These are phyloP conservation scores for Mormoops blainvillei DNA, from an alignment of 2,113 vertebrate species.

Conservation along the genomic window DNA sequence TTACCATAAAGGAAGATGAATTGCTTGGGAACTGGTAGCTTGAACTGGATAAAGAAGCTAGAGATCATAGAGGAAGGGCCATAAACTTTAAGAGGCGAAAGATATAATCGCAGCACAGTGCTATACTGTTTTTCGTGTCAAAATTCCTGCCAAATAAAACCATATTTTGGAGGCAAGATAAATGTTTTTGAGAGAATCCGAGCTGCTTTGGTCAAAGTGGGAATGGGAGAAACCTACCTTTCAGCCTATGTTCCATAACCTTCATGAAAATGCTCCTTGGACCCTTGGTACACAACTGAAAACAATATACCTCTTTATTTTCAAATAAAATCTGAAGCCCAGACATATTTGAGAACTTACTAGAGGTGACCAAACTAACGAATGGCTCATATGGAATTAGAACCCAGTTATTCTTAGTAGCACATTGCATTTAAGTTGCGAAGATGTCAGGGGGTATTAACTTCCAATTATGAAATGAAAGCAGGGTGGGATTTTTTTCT, in stretches of 20 bases:
- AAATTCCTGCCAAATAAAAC: conserved; percentile 39
- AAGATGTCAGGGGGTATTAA: neutral
- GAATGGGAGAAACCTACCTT: neutral
- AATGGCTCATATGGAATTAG: neutral
- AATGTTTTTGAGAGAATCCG: neutral
- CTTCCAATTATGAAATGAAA: neutral
- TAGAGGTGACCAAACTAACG: neutral
- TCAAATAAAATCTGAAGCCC: neutral
- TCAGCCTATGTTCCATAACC: neutral
- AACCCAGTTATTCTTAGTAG: neutral
- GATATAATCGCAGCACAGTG: neutral
- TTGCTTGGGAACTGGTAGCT: conserved; percentile 24
- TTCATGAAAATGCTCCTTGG: neutral
- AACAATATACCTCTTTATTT: neutral
- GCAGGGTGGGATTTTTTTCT: neutral
- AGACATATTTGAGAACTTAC: neutral
- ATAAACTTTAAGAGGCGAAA: neutral
- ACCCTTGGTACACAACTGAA: neutral
- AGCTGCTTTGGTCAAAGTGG: neutral
- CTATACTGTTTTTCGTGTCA: neutral
- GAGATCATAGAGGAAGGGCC: neutral
- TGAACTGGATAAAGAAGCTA: neutral
- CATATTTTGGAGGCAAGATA: conserved; percentile 14
- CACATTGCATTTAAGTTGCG: neutral
- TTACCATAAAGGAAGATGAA: conserved; percentile 15